phyloP scores from a whole-genome alignment of 2,113 vertebrate species.

The Oenanthe melanoleuca region DNA sequence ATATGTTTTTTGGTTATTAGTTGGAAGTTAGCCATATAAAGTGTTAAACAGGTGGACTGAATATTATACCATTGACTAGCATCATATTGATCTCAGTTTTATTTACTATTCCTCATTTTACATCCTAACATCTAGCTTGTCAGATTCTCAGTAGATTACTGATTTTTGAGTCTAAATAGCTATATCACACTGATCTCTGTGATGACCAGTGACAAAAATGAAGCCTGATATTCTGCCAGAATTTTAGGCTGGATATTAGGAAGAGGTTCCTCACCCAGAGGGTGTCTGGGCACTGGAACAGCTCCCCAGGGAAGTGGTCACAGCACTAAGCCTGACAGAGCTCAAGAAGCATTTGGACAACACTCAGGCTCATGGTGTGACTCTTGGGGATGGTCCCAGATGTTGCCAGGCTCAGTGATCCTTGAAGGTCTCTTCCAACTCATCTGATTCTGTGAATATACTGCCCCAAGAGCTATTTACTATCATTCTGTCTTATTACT shows the following conservation, averaged over 20 bases:
- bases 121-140: background rate
- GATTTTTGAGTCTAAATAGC: background rate
- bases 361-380: too few relatives aligned
- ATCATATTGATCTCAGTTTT: background rate
- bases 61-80: background rate
- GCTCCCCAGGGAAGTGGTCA: background rate
- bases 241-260: background rate
- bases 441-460: background rate
- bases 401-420: background rate
- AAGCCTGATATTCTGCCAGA: background rate
- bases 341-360: background rate
- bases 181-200: background rate
- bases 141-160: background rate
- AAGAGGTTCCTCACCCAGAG: background rate
- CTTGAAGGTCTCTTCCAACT: background rate
- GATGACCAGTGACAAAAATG: background rate
- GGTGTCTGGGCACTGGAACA: too few relatives aligned
- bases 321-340: background rate
- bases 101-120: background rate
- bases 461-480: background rate
- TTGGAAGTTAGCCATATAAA: background rate
- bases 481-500: background rate
- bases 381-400: background rate
- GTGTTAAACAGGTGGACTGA: background rate
- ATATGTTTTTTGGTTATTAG: background rate